Evolutionary conservation across 2,113 vertebrate species (phyloP).

Genomic region (Stegastes partitus): DNA sequence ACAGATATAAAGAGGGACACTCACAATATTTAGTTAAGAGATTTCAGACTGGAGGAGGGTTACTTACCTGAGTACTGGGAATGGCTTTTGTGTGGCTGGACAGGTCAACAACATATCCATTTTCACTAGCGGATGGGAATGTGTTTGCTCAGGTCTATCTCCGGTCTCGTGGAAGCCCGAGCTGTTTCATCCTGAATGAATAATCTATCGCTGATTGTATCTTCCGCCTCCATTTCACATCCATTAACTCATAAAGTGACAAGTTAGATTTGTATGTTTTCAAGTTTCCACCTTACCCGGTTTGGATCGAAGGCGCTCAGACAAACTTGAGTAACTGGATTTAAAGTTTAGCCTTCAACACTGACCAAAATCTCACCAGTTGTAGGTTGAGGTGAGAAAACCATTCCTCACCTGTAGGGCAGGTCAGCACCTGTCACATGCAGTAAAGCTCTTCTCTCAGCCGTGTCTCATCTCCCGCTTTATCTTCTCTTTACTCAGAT

Average conservation of each 20-base stretch:
- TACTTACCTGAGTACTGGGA: conserved; percentile 85
- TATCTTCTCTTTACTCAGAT: conserved; percentile 54
- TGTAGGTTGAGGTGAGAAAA: conserved; percentile 36
- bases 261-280: not conserved
- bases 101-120: conserved; percentile 82
- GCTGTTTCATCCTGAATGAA: conserved; percentile 58
- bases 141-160: conserved; percentile 79
- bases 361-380: conserved; percentile 6
- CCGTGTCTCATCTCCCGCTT: conserved; percentile 57
- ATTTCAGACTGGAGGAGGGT: conserved; percentile 87
- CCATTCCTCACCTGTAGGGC: conserved; percentile 34
- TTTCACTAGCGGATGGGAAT: conserved; percentile 82
- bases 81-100: conserved; percentile 75
- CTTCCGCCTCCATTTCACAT: conserved; percentile 12
- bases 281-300: not conserved
- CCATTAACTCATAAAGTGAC: not conserved
- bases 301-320: not conserved
- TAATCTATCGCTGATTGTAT: conserved; percentile 57
- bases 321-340: conserved; percentile 1
- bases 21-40: conserved; percentile 90
- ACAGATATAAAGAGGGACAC: conserved; percentile 84
- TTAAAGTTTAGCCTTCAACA: not conserved
- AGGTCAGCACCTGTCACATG: conserved; percentile 68
- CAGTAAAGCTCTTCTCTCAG: conserved; percentile 62
- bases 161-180: conserved; percentile 59